Evolutionary conservation across 2,113 vertebrate species (phyloP).

Genomic region (Nothobranchius kuhntae): DNA sequence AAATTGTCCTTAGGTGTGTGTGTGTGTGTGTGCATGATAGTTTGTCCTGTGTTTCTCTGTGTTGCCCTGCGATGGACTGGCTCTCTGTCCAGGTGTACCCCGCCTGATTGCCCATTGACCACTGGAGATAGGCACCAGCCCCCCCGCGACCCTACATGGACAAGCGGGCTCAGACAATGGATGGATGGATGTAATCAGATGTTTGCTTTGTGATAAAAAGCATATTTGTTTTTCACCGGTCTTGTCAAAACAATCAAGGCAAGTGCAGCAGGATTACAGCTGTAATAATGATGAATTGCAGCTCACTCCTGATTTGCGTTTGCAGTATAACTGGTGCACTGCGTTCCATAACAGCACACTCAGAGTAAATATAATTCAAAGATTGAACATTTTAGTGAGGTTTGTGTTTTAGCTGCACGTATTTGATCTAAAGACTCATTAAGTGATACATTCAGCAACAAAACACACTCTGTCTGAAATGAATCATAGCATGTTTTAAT

Average conservation of each 20-base stretch:
- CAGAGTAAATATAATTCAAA: neutral
- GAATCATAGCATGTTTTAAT: conserved; percentile 19
- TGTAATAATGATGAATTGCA: conserved; percentile 10
- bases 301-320: neutral
- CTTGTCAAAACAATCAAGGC: neutral
- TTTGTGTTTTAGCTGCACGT: neutral
- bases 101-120: too few species aligned
- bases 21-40: too few species aligned
- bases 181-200: too few species aligned
- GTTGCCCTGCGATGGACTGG: too few species aligned
- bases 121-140: too few species aligned
- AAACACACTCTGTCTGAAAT: conserved; percentile 7
- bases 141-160: too few species aligned
- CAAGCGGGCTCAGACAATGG: too few species aligned
- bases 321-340: neutral
- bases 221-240: neutral
- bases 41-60: too few species aligned
- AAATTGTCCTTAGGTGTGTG: too few species aligned
- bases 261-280: neutral
- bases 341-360: neutral
- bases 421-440: conserved; percentile 11
- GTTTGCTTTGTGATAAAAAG: neutral
- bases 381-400: neutral
- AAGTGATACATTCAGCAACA: conserved; percentile 1
- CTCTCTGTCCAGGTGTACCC: too few species aligned